Percentiles rank a stretch among this genome's conserved stretches.
These are phyloP conservation scores for Amphipoea oculea DNA, from an alignment of 2,888 invertebrate species.

Conservation along the genomic window DNA sequence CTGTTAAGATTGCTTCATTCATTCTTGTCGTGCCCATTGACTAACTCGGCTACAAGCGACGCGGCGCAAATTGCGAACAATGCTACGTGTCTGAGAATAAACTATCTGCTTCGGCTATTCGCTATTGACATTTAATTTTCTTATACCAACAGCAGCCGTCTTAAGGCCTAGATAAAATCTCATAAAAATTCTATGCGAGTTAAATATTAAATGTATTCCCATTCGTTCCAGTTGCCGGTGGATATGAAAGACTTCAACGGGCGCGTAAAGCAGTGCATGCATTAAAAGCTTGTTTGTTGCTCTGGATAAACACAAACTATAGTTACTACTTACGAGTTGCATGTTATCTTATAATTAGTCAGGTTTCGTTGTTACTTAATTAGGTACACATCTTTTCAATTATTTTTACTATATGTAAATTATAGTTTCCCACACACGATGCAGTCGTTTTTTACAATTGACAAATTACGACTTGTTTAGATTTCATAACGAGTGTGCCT, in stretches of 20 bases:
- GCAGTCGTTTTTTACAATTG: conserved; percentile 43
- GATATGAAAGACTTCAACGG: conserved; percentile 76
- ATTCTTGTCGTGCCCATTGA: conserved; percentile 85
- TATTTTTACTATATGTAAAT: conserved; percentile 60
- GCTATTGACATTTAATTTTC: conserved; percentile 80
- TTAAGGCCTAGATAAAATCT: conserved; percentile 64
- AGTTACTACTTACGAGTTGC: conserved; percentile 38
- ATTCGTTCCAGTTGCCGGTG: conserved; percentile 61
- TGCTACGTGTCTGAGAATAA: conserved; percentile 79
- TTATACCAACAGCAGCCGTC: conserved; percentile 68
- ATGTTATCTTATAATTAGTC: conserved; percentile 68
- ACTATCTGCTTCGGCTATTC: conserved; percentile 74
- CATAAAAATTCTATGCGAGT: conserved; percentile 60
- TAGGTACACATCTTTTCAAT: conserved; percentile 68
- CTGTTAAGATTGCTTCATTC: conserved; percentile 87
- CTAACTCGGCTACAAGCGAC: conserved; percentile 76
- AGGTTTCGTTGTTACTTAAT: conserved; percentile 66
- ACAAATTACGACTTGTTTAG: conserved; percentile 50
- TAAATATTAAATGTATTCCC: conserved; percentile 57
- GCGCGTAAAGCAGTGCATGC: conserved; percentile 58
- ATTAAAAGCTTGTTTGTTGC: conserved; percentile 67
- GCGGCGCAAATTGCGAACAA: conserved; percentile 81
- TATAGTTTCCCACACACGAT: conserved; percentile 63
- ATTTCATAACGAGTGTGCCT: conserved; percentile 28
- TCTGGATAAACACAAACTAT: conserved; percentile 57